Base-by-base conservation (phyloP, 2,113 vertebrate genomes). In the Hipposideros armiger region DNA sequence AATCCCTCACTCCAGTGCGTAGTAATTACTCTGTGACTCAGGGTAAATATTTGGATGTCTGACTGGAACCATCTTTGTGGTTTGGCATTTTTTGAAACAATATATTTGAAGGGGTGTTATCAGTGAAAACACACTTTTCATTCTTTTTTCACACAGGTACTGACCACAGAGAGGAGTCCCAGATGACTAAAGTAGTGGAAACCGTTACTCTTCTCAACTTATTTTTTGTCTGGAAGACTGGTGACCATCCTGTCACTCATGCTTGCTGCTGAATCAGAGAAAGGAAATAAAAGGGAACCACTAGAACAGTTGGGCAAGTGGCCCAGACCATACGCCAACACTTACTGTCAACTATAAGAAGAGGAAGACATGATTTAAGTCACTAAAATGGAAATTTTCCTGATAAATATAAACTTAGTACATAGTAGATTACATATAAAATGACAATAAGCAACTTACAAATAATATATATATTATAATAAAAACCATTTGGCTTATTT, bases 251-350 rank as follows among this genome's bases (percentile, higher is more conserved):
- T 96, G 45, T 77, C 97, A 15, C 77, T 86, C 95, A 80, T 54
- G 8, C 19, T 70, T 0, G 5, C 15, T 30, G 95, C 97, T 98
- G 98, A 98, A 93, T 98, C 95, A 97, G 92, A 82, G 78, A 88
- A 89, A 64, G 0, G 52, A 90, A 95, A 93, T 72, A 86, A 94
- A 95, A 91, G 87, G 40, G 69, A 97, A 82, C 60, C 80, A 17
- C 0, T 86, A 72, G 80, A 74, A 82, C 74, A 87, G 66, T 4
- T 4, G 42, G 0, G 89, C 87, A 1, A 14, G 74, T 7, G 1
- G 85, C 96, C 78, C 0, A 26, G 81, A 74, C 62, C 62, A 97
- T 42, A 69, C 78, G 47, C 96, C 95, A 83, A 94, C 30, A 22
- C 0, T 1, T 78, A 96, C 40, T 92, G 88, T 77, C 96, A 96